Evolutionary conservation across 2,113 vertebrate species (phyloP).

Genomic region (Balaeniceps rex): DNA sequence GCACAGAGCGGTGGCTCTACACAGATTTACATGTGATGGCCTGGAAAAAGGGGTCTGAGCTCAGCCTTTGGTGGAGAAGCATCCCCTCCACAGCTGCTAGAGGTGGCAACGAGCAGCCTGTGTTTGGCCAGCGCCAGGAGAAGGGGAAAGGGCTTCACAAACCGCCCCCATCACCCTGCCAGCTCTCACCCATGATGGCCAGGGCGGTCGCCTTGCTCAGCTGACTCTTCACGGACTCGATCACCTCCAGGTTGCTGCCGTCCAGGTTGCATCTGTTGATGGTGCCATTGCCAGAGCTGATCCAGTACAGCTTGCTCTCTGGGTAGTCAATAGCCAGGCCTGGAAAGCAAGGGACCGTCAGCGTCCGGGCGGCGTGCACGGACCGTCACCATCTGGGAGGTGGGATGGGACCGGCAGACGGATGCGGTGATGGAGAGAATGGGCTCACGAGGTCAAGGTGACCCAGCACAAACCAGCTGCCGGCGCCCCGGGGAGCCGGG

Average conservation of each 20-base stretch:
- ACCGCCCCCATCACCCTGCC: fast-evolving
- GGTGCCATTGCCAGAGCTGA: slow-evolving; percentile 90
- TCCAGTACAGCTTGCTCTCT: slow-evolving; percentile 89
- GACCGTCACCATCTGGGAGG: fast-evolving
- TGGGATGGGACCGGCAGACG: not conserved
- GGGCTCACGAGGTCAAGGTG: fast-evolving
- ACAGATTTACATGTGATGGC: fast-evolving
- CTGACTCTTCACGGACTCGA: slow-evolving; percentile 79
- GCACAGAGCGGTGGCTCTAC: not conserved
- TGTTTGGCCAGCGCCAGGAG: not conserved
- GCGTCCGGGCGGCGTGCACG: fast-evolving
- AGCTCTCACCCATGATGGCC: slow-evolving; percentile 91
- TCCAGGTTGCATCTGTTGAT: slow-evolving; percentile 88
- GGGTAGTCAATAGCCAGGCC: slow-evolving; percentile 92
- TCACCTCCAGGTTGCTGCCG: slow-evolving; percentile 80
- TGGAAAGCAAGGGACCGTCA: not conserved
- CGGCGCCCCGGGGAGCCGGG: fast-evolving
- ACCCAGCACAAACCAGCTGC: not conserved
- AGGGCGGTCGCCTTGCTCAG: slow-evolving; percentile 90
- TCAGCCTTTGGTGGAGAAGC: not conserved
- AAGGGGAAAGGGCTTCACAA: not conserved
- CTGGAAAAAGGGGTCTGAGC: too few species aligned
- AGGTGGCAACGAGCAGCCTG: not conserved
- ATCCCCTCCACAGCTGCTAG: not conserved
- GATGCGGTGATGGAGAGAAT: not conserved